Base-by-base conservation (phyloP, 2,113 vertebrate genomes). In the Chamaea fasciata region DNA sequence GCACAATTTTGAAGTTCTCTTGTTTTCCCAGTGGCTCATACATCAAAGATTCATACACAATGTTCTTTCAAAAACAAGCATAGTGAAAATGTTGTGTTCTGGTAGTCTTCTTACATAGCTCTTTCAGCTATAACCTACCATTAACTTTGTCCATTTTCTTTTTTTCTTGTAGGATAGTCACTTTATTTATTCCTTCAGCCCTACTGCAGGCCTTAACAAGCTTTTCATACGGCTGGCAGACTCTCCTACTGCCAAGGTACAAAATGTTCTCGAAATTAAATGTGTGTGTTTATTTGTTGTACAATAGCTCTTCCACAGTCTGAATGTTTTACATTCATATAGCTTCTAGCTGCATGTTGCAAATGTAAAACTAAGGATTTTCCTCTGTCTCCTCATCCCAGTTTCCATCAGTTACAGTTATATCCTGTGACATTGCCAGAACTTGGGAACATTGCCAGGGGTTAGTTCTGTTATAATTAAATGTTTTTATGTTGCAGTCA, bases 121-220 rank as follows among this genome's bases (percentile, higher is more conserved):
- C 46, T 70, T 59, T 13, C 24, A 70, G 49, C 37, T 24, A 2
- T 49, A 49, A 26, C 53, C 27, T 90, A 52, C 49, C n/a, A 67
- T 41, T 94, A 64, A 88, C 67, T 80, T 13, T 52, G 27, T 88
- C n/a, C 7, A 2, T 84, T 91, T 92, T 77, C 55, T 93, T 97
- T 64, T 68, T 97, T 65, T 75, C 24, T 88, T 98, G 37, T 77
- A 99, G 99, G 99, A 99, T 20, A 99, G 99, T 97, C 99, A 99
- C 97, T 99, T 99, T 98, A 99, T 99, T 98, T 99, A 99, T 97
- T 99, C 99, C 56, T 99, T 99, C 98, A 99, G 98, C 82, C 99
- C 99, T 18, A 95, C 97, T 52, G 97, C 97, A 94, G 99, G 99
- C 71, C 90, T 98, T 94, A 99, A 99, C 97, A 99, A 98, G 94